These are phyloP conservation scores for Rhodophaea formosa DNA, from an alignment of 2,888 invertebrate species.

Conservation along the genomic window DNA sequence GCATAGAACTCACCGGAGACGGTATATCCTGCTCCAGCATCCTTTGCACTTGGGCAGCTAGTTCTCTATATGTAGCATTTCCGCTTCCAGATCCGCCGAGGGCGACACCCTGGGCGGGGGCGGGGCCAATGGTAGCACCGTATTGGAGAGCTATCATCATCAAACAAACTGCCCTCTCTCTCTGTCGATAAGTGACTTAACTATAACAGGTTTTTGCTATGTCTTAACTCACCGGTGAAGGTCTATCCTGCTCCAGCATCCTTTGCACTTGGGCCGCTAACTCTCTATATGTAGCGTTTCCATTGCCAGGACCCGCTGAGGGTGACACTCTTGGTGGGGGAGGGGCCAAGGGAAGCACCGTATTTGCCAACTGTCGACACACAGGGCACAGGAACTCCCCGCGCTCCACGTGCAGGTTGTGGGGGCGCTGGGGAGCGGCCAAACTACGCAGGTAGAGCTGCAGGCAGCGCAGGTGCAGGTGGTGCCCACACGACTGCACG, in stretches of 20 bases:
- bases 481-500: slow-evolving; percentile 98
- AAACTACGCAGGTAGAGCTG: slow-evolving; percentile 94
- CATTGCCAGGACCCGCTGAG: slow-evolving; percentile 53
- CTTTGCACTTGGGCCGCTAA: slow-evolving; percentile 64
- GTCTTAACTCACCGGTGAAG: slow-evolving; percentile 80
- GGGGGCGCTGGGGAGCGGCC: slow-evolving; percentile 87
- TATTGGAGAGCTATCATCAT: slow-evolving; percentile 91
- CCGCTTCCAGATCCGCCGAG: slow-evolving; percentile 57
- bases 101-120: slow-evolving; percentile 84
- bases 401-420: slow-evolving; percentile 83
- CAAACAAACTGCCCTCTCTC: not conserved
- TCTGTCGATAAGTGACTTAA: too few relatives aligned
- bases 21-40: slow-evolving; percentile 85
- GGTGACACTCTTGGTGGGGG: slow-evolving; percentile 84
- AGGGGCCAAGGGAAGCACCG: slow-evolving; percentile 91
- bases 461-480: slow-evolving; percentile 96
- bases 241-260: slow-evolving; percentile 85
- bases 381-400: slow-evolving; percentile 97
- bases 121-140: slow-evolving; percentile 91
- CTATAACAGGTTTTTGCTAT: slow-evolving; percentile 47
- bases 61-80: too few relatives aligned
- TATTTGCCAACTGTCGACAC: slow-evolving; percentile 89
- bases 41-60: slow-evolving; percentile 65
- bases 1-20: slow-evolving; percentile 81
- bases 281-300: too few relatives aligned